Conservation (phyloP, 37 sponge, comb jelly and placozoan genomes). For the Oopsacas minuta region DNA sequence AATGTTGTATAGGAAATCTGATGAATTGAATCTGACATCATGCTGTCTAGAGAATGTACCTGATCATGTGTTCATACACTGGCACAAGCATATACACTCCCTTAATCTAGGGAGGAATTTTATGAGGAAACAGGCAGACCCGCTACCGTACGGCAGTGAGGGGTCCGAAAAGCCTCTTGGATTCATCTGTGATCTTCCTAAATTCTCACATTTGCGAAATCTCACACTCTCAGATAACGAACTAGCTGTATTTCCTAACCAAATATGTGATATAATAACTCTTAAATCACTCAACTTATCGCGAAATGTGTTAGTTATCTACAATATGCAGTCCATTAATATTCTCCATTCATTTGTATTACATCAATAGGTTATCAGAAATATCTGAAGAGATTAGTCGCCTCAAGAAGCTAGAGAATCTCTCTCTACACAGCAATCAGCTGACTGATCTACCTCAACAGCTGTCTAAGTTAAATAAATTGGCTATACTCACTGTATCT, state of each 20-base stretch:
- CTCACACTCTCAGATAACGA: constrained; percentile 60
- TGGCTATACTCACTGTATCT: constrained; percentile 46
- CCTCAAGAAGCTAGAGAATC: constrained; percentile 36
- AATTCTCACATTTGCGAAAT: constrained; percentile 39
- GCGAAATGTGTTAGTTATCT: constrained; percentile 25
- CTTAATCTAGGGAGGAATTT: constrained; percentile 57
- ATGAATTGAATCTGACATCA: constrained; percentile 36
- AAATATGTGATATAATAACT: constrained; percentile 35
- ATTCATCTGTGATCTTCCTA: constrained; percentile 51
- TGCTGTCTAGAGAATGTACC: constrained; percentile 59
- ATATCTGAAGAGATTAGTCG: constrained; percentile 8
- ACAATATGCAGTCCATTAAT: neutral
- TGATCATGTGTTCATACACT: constrained; percentile 56
- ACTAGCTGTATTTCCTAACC: constrained; percentile 50
- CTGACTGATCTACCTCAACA: constrained; percentile 41
- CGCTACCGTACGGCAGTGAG: neutral
- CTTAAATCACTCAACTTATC: constrained; percentile 52
- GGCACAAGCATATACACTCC: constrained; percentile 30
- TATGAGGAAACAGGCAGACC: constrained; percentile 34
- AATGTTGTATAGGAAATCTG: neutral
- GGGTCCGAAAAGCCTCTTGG: constrained; percentile 22
- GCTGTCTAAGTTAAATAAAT: constrained; percentile 28
- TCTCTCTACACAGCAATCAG: constrained; percentile 63
- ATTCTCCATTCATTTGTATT: neutral
- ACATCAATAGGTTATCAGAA: neutral